These are phyloP conservation scores for Tor tambroides DNA, from an alignment of 2,113 vertebrate species.

Conservation along the genomic window DNA sequence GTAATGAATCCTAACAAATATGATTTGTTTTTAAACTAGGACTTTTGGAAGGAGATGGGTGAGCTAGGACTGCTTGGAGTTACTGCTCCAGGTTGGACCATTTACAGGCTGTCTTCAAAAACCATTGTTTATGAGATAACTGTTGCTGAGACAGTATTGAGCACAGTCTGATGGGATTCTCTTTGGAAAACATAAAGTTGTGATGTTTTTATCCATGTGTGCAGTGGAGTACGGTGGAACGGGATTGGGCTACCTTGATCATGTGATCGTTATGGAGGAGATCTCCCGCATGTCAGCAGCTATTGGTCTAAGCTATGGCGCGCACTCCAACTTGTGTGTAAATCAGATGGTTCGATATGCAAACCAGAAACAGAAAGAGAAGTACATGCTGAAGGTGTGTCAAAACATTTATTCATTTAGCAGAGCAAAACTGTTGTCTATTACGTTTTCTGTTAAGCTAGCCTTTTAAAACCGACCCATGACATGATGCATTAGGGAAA, in stretches of 20 bases:
- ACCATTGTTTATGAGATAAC: no score
- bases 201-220: conserved; percentile 20
- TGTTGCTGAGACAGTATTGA: no score
- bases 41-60: conserved; percentile 93
- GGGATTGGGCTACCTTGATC: conserved; percentile 91
- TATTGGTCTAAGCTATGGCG: conserved; percentile 92
- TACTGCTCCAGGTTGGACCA: conserved; percentile 88
- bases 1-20: background rate
- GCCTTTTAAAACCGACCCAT: background rate
- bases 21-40: conserved; percentile 68
- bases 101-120: background rate
- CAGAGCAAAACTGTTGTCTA: no score
- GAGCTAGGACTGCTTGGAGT: conserved; percentile 91
- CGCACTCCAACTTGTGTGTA: conserved; percentile 96
- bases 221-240: conserved; percentile 88
- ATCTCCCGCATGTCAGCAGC: conserved; percentile 87
- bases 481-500: background rate
- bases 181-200: no score
- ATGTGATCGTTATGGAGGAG: conserved; percentile 94
- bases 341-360: conserved; percentile 94
- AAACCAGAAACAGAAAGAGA: conserved; percentile 87
- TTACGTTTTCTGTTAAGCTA: background rate
- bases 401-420: background rate
- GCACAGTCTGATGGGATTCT: background rate
- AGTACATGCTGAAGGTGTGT: conserved; percentile 90